Base-by-base conservation (phyloP, 37 sponge, comb jelly and placozoan genomes). In the Lycopodina hypogea region DNA sequence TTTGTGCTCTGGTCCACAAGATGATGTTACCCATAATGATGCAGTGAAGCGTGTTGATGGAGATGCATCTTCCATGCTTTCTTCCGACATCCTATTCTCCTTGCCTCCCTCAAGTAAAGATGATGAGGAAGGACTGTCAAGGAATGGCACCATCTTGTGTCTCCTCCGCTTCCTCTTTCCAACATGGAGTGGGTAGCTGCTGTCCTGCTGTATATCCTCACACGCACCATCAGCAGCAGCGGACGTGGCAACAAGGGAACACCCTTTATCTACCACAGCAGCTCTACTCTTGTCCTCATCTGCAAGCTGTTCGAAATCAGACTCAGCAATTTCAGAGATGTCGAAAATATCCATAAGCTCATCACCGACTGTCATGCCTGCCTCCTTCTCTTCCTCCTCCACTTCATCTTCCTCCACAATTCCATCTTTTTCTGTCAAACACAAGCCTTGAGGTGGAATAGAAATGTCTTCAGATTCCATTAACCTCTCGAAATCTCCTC, bases 231-330 rank as follows among this genome's bases (percentile, higher is more conserved):
- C 48, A 45, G 48, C 48, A 72, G 53, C 2, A 72, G 29, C 29
- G 14, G 55, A 26, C 9, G 37, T 68, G 3, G 34, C 34, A 11
- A 8, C 8, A 30, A 8, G 6, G 14, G 4, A 68, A 30, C 21
- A 32, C 9, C 4, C 29, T 68, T 35, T 9, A 14, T 23, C 26
- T 28, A 17, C 26, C 71, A 23, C 26, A 58, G 3, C 26, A 6
- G 26, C 59, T 58, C 26, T 71, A 24, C 11, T 14, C 36, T 57
- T 19, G 6, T 3, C 28, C 3, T 56, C 68, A 57, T 53, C 68
- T 52, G 29, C 41, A 12, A 65, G 36, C 42, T 71, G 72, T n/a
- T 83, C 83, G 15, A 67, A 35, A 57, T 83, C 83, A n/a, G 83
- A 83, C 28, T 83, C 76, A n/a, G 42, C 56, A 15, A 83, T 71